Percentiles rank a stretch among this genome's conserved stretches.
Evolutionary conservation across 2,113 vertebrate species (phyloP).

Genomic region (Chaetura pelagica): DNA sequence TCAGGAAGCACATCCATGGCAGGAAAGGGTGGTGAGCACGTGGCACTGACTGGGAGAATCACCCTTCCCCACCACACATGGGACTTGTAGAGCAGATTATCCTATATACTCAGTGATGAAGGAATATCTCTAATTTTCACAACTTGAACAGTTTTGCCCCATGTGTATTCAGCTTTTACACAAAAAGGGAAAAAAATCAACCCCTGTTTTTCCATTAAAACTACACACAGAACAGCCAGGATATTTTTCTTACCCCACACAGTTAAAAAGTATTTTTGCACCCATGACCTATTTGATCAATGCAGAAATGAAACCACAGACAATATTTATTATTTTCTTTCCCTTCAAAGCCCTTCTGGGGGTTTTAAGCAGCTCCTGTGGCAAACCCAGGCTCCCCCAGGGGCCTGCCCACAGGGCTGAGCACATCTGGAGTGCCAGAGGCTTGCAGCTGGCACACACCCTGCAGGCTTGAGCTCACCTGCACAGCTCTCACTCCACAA

Average conservation of each 20-base stretch:
- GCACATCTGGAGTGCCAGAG: neutral
- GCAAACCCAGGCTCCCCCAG: neutral
- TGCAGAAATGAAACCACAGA: neutral
- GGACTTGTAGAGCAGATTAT: neutral
- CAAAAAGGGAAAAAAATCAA: too few relatives aligned
- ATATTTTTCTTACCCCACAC: neutral
- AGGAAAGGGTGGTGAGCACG: rapidly evolving
- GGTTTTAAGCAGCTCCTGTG: neutral
- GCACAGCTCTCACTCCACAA: neutral
- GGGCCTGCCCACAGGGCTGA: rapidly evolving
- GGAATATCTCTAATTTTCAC: neutral
- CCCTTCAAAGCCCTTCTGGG: neutral
- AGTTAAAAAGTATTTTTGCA: neutral
- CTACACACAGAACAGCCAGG: neutral
- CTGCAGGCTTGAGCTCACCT: neutral
- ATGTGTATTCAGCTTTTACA: neutral
- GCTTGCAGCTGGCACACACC: neutral
- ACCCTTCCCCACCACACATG: too few relatives aligned
- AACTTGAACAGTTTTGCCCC: neutral
- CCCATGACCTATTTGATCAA: neutral
- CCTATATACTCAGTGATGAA: neutral
- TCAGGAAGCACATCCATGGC: rapidly evolving
- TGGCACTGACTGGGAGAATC: neutral
- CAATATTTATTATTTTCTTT: neutral
- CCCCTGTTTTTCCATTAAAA: neutral